phyloP scores from a whole-genome alignment of 2,888 invertebrate genomes.

The Scaptomyza cyrtandrae region DNA sequence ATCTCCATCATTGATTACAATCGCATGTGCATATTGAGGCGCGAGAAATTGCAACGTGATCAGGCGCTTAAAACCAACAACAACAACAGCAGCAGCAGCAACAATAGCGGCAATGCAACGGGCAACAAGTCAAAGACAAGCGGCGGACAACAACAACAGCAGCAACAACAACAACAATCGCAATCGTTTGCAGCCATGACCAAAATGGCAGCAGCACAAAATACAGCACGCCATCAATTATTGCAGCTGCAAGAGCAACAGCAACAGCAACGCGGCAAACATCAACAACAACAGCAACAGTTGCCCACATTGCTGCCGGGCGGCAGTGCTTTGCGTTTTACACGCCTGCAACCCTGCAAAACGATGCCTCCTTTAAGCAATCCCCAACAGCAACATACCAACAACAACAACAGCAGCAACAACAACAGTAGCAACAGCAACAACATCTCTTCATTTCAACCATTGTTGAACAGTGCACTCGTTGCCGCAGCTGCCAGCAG shows the following conservation, averaged over 20 bases:
- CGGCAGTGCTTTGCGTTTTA: constrained; percentile 37
- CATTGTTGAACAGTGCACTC: constrained; percentile 1
- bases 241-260: constrained; percentile 58
- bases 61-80: constrained; percentile 84
- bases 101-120: constrained; percentile 44
- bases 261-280: constrained; percentile 32
- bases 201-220: constrained; percentile 43
- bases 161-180: constrained; percentile 42
- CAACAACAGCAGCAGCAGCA: constrained; percentile 56
- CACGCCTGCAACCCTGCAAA: constrained; percentile 58
- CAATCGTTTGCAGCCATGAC: constrained; percentile 28
- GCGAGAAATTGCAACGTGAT: constrained; percentile 88
- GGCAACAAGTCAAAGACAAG: constrained; percentile 2
- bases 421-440: background rate
- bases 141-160: constrained; percentile 50
- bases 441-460: constrained; percentile 21
- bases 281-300: constrained; percentile 37
- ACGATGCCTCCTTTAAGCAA: constrained; percentile 66
- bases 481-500: constrained; percentile 5
- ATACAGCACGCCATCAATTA: constrained; percentile 60
- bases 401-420: background rate
- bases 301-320: constrained; percentile 50
- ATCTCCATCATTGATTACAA: constrained; percentile 92
- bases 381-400: constrained; percentile 41
- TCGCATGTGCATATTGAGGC: constrained; percentile 90